Percentiles rank a stretch among this genome's conserved stretches.
Evolutionary conservation across 2,888 invertebrate species (phyloP).

Genomic region (Hirtodrosophila duncani): DNA sequence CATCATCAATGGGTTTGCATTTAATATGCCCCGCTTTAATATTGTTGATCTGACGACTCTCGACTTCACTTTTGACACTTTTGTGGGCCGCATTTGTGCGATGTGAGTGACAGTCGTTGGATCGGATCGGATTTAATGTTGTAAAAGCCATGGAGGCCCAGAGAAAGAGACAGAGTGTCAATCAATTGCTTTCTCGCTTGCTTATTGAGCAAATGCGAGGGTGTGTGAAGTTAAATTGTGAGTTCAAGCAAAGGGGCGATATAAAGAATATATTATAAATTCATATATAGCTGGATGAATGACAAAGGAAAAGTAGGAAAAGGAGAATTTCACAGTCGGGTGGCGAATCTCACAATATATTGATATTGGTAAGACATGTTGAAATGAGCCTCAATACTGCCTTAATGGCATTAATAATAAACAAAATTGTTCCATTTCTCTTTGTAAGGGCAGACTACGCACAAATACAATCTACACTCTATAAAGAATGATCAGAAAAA

Average conservation of each 20-base stretch:
- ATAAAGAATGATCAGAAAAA: too few relatives aligned
- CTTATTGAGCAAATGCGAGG: constrained; percentile 44
- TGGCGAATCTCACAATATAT: too few relatives aligned
- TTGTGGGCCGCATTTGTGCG: constrained; percentile 53
- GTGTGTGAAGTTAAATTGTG: constrained; percentile 39
- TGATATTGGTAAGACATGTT: too few relatives aligned
- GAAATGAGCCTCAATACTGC: too few relatives aligned
- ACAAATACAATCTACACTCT: too few relatives aligned
- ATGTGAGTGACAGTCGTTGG: constrained; percentile 41
- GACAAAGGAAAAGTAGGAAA: constrained; percentile 38
- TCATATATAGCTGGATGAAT: constrained; percentile 27
- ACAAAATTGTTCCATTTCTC: too few relatives aligned
- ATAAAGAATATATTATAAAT: too few relatives aligned
- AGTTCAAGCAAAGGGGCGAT: too few relatives aligned
- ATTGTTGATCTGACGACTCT: constrained; percentile 60
- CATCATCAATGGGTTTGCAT: constrained; percentile 47
- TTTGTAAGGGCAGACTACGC: too few relatives aligned
- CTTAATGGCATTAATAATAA: too few relatives aligned
- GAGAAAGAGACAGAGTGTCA: constrained; percentile 39
- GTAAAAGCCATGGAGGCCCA: constrained; percentile 1
- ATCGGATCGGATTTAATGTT: constrained; percentile 38
- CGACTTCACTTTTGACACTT: constrained; percentile 66
- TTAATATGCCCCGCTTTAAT: constrained; percentile 61
- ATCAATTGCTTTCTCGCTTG: too few relatives aligned
- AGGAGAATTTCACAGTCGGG: neutral